A percentile compares a stretch with the other conserved stretches of the same genome.
Evolutionary conservation across 2,113 vertebrate genomes (phyloP).

Genomic region (Megaptera novaeangliae): DNA sequence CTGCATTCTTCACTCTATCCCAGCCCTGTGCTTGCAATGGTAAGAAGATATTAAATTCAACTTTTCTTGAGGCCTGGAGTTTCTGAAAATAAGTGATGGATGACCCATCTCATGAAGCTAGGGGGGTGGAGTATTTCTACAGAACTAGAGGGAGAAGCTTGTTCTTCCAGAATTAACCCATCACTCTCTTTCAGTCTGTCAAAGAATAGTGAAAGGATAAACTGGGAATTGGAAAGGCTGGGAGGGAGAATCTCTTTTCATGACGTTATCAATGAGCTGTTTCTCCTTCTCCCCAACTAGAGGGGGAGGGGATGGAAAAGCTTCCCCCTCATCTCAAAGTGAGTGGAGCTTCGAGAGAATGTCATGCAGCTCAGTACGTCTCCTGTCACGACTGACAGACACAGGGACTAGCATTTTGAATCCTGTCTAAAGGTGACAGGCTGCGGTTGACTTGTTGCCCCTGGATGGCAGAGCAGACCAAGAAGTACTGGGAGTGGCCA

Average conservation of each 20-base stretch:
- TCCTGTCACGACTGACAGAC: not conserved
- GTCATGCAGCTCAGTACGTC: not conserved
- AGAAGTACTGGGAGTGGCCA: not conserved
- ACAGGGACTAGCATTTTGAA: not conserved
- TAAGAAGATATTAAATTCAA: not conserved
- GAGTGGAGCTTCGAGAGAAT: not conserved
- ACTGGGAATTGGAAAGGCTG: not conserved
- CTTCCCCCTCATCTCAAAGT: not conserved
- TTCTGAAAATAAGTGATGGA: not conserved
- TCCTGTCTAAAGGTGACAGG: not conserved
- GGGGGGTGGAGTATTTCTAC: not conserved
- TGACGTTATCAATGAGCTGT: not conserved
- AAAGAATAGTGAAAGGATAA: not conserved
- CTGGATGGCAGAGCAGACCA: not conserved
- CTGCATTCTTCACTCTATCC: not conserved
- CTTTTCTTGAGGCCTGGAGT: not conserved
- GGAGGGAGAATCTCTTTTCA: not conserved
- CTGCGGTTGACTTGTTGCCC: not conserved
- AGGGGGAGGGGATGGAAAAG: not conserved
- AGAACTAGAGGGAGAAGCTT: not conserved
- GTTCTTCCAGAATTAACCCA: not conserved
- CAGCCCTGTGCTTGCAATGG: not conserved
- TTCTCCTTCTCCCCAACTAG: not conserved
- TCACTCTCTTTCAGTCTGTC: not conserved
- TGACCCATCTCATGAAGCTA: not conserved